Evolutionary conservation across 2,888 invertebrate species (phyloP).

Genomic region (Caenorhabditis zanzibari): DNA sequence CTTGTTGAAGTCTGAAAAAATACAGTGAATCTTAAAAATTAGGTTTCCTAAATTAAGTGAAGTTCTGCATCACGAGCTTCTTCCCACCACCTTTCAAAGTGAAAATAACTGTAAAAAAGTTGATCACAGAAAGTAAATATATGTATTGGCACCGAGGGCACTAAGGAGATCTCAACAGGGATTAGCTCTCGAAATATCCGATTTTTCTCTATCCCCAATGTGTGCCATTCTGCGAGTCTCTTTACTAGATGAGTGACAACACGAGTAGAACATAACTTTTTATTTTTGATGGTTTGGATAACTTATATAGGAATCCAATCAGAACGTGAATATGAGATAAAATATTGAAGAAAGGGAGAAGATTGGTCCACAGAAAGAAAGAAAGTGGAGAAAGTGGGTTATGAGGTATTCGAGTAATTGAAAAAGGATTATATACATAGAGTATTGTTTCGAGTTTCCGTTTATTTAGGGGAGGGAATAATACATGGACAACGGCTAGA

Average conservation of each 20-base stretch:
- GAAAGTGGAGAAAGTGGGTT: neutral
- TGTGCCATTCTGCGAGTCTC: slow-evolving; percentile 14
- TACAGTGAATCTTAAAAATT: too few relatives aligned
- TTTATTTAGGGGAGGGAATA: neutral
- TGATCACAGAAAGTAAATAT: slow-evolving; percentile 24
- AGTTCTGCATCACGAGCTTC: neutral
- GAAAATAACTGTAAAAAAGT: slow-evolving; percentile 12
- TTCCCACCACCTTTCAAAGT: neutral
- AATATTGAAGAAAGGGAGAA: neutral
- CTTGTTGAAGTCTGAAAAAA: too few relatives aligned
- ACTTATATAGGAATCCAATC: neutral
- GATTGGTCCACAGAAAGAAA: slow-evolving; percentile 21
- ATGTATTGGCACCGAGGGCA: slow-evolving; percentile 3
- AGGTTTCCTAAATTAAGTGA: too few relatives aligned
- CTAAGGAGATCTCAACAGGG: slow-evolving; percentile 23
- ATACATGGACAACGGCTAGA: neutral
- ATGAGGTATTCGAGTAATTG: slow-evolving; percentile 44
- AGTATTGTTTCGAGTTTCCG: slow-evolving; percentile 44
- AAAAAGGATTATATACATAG: slow-evolving; percentile 28
- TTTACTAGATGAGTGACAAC: slow-evolving; percentile 28
- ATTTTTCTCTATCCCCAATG: slow-evolving; percentile 15
- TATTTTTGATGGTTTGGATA: slow-evolving; percentile 12
- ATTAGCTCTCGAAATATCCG: slow-evolving; percentile 59
- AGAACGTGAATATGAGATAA: slow-evolving; percentile 15
- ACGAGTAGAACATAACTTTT: slow-evolving; percentile 41